phyloP scores from a whole-genome alignment of 2,888 invertebrate species.

The Caenorhabditis becei region DNA sequence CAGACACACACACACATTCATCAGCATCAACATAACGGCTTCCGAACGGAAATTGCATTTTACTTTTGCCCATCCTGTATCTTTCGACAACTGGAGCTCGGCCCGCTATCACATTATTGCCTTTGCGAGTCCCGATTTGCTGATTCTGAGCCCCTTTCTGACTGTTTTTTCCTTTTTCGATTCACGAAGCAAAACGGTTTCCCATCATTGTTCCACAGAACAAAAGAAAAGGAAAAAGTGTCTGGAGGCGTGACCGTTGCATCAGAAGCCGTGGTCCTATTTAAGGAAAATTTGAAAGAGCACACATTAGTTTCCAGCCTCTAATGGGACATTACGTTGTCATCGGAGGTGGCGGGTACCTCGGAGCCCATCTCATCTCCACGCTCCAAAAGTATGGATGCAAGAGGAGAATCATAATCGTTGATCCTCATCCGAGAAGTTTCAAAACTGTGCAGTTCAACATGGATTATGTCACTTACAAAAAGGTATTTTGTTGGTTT shows the following conservation, averaged over 20 bases:
- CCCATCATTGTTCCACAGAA: constrained; percentile 5
- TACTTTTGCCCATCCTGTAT: neutral
- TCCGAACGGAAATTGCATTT: constrained; percentile 33
- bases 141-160: neutral
- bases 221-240: constrained; percentile 14
- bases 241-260: constrained; percentile 27
- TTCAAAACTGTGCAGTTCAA: constrained; percentile 14
- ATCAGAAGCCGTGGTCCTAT: neutral
- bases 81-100: neutral
- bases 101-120: no score
- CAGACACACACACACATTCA: neutral
- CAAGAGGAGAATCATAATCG: constrained; percentile 1
- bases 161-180: neutral
- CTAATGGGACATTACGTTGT: constrained; percentile 27
- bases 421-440: constrained; percentile 10
- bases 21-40: constrained; percentile 14
- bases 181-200: neutral
- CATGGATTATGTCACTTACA: neutral
- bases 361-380: constrained; percentile 30
- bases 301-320: neutral
- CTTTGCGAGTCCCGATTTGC: neutral
- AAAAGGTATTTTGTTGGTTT: neutral
- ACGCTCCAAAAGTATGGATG: constrained; percentile 19
- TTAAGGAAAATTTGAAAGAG: neutral
- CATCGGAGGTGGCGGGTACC: constrained; percentile 37